Evolutionary conservation across 2,113 vertebrate genomes (phyloP), one percentile per base, ranked within the genome.

Genomic region (Myotis davidii): DNA sequence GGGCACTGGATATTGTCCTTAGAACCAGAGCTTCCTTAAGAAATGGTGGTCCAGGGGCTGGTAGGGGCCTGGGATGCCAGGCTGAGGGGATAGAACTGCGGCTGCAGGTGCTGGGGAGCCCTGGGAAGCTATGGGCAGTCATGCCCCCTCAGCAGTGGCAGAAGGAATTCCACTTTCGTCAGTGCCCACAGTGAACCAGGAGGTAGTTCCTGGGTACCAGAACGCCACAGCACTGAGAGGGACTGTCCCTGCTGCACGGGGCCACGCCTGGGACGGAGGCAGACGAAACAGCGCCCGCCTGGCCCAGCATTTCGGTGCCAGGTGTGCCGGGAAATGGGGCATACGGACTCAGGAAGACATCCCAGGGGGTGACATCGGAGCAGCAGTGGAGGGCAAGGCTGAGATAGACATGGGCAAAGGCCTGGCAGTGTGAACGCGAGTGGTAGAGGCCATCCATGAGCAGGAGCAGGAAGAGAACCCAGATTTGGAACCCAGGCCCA

Each of bases 241-340:
- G 9, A 42, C 59, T 5, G 7, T 27, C 12, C 39, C 39, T 39
- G 29, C n/a, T 74, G 14, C 50, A 6, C 2, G 5, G 84, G 10
- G 32, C 34, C 32, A 4, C 5, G 78, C 29, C 34, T 10, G 2
- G 70, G 42, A 45, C 39, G 25, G 21, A 4, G 8, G 16, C 18
- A 39, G 76, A 77, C 76, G 5, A n/a, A 56, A 8, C 9, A 5
- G 48, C 4, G 11, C 20, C 20, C 13, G 3, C 21, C 0, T 1
- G 64, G 37, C 70, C 3, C 16, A 5, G 4, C 0, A 17, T 25
- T n/a, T 9, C 42, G 9, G 29, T 11, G 27, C 45, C n/a, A 1
- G 18, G 25, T 7, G 20, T 23, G 34, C 45, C 0, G 13, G 52
- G 59, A 61, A 9, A 1, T 1, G 18, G 6, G 20, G 23, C 25